Conservation (phyloP, 2,888 invertebrate genomes). For the Actias luna region DNA sequence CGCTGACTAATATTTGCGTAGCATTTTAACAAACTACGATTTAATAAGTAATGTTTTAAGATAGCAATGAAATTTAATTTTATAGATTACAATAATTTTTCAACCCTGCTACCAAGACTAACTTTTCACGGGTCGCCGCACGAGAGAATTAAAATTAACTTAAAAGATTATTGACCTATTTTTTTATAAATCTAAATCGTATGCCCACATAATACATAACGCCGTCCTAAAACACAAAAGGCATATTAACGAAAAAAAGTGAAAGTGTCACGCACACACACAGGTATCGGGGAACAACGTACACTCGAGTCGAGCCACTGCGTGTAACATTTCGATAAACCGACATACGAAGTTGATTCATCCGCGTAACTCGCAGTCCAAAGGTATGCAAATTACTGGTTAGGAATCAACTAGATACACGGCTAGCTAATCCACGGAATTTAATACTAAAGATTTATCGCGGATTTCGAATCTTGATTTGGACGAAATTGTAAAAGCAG, state of each 20-base stretch:
- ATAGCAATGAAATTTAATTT: too few species aligned
- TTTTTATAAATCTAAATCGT: slow-evolving; percentile 9
- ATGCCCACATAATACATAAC: slow-evolving; percentile 47
- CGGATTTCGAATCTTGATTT: too few species aligned
- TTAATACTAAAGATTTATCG: too few species aligned
- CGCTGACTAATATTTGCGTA: too few species aligned
- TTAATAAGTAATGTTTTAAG: too few species aligned
- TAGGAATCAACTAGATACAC: too few species aligned
- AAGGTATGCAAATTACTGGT: not conserved
- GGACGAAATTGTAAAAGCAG: too few species aligned
- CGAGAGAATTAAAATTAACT: not conserved
- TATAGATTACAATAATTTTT: too few species aligned
- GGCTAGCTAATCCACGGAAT: too few species aligned
- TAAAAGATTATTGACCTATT: not conserved
- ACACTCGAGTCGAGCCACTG: slow-evolving; percentile 3
- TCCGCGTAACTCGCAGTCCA: not conserved
- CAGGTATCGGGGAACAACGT: slow-evolving; percentile 38
- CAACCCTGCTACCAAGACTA: not conserved
- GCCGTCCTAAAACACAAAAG: slow-evolving; percentile 76
- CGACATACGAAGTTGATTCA: slow-evolving; percentile 12
- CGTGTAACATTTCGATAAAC: not conserved
- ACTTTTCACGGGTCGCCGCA: not conserved
- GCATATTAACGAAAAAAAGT: slow-evolving; percentile 77
- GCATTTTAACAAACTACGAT: too few species aligned
- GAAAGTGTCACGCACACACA: slow-evolving; percentile 59